Percentiles rank a stretch among this genome's conserved stretches.
Evolutionary conservation across 2,113 vertebrate genomes (phyloP).

Genomic region (Chlorocebus sabaeus): DNA sequence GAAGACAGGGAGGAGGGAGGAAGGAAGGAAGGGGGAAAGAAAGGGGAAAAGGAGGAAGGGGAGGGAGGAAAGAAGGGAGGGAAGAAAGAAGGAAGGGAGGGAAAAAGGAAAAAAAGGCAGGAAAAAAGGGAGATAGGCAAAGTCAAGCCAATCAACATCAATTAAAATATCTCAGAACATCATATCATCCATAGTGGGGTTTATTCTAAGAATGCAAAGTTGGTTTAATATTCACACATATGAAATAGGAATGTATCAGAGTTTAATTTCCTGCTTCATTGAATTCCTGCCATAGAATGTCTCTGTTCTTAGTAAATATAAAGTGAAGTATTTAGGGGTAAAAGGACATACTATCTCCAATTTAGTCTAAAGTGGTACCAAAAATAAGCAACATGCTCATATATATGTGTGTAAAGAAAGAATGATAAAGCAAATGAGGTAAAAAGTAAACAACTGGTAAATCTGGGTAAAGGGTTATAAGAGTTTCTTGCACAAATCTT

Average conservation of each 20-base stretch:
- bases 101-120: too few species aligned
- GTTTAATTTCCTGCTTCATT: neutral
- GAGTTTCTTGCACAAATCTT: neutral
- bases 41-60: too few species aligned
- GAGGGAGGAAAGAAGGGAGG: neutral
- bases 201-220: conserved; percentile 20
- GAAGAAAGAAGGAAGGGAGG: neutral
- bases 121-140: neutral
- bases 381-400: neutral
- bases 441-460: neutral
- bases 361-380: neutral
- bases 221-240: neutral
- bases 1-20: neutral
- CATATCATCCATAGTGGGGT: neutral
- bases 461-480: neutral
- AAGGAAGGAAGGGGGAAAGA: neutral
- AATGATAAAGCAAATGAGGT: neutral
- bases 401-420: neutral
- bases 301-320: neutral
- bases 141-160: neutral
- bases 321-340: neutral
- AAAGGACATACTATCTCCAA: neutral
- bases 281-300: neutral
- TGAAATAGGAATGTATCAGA: neutral
- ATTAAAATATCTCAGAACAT: neutral